Base-by-base conservation (phyloP, 2,113 vertebrate species). In the Rhizomys pruinosus region DNA sequence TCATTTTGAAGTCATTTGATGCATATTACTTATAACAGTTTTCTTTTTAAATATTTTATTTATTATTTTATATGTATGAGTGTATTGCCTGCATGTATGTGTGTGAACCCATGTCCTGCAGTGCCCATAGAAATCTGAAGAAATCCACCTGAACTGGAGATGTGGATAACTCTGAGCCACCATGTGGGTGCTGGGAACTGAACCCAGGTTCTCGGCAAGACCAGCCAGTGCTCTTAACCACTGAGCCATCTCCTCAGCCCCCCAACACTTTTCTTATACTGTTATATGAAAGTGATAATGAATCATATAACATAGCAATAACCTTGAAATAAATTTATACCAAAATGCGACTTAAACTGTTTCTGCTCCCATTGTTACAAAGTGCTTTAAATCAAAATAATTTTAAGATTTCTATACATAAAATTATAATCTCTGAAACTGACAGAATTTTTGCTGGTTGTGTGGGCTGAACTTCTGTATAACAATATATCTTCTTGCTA, bases 241-340 rank as follows among this genome's bases (percentile, higher is more conserved):
- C 47, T 52, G 47, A 52, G 6, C 47, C 47, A 52, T 52, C 47
- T 52, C 47, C 47, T 52, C 47, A 6, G 11, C 6, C 6, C 47
- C 47, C 47, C 47, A 52, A 52, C 47, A 52, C 47, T 52, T 52
- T 52, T 52, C 47, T 52, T 11, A 52, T 52, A 77, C 34, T 77
- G 22, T 82, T 59, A 61, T 95, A 93, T 92, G 47, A 68, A 93
- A 68, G 61, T 66, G 63, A 82, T 44, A 81, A 4, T 71, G 64
- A 76, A 44, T 13, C 52, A 5, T 55, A n/a, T 63, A 71, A 11
- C 34, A 47, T 76, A 92, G 25, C 10, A 73, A 69, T 74, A 92
- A 23, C 0, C 9, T 92, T 32, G 32, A 57, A 42, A 61, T 2
- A 59, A 89, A 44, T 79, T 64, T 81, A 76, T 89, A 76, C 61